A percentile compares a stretch with the other conserved stretches of the same genome.
Evolutionary conservation across 1,140 invertebrate genomes (phyloP).

Genomic region (Brachionus paranguensis): DNA sequence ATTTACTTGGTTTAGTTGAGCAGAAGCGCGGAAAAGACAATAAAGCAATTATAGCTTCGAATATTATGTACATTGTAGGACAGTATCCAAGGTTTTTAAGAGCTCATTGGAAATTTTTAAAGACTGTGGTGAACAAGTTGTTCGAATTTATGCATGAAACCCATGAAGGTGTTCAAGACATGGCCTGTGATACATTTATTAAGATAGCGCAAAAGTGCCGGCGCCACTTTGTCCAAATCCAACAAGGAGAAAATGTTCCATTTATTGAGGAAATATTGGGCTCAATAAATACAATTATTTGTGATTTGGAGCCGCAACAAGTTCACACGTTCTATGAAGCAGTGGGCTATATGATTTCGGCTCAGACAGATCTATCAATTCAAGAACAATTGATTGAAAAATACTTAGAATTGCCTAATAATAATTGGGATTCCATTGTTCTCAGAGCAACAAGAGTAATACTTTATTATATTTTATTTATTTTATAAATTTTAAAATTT

Average conservation of each 20-base stretch:
- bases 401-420: conserved; percentile 94
- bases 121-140: conserved; percentile 98
- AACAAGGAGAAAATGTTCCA: conserved; percentile 89
- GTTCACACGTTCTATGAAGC: conserved; percentile 99
- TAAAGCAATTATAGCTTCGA: conserved; percentile 98
- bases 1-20: conserved; percentile 93
- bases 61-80: conserved; percentile 99
- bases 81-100: conserved; percentile 97
- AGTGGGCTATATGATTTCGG: conserved; percentile 96
- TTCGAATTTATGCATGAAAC: conserved; percentile 99
- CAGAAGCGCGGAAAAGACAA: conserved; percentile 99
- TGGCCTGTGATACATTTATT: conserved; percentile 99
- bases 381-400: conserved; percentile 92
- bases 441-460: conserved; percentile 77
- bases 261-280: conserved; percentile 98
- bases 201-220: conserved; percentile 99
- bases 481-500: background rate
- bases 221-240: conserved; percentile 86
- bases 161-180: conserved; percentile 94
- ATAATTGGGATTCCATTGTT: conserved; percentile 98
- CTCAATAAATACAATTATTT: conserved; percentile 93
- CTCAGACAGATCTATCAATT: conserved; percentile 74
- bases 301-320: conserved; percentile 94
- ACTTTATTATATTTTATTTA: background rate
- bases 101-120: conserved; percentile 99